Conservation (phyloP, 2,113 vertebrate species). For the Tychaedon coryphoeus region DNA sequence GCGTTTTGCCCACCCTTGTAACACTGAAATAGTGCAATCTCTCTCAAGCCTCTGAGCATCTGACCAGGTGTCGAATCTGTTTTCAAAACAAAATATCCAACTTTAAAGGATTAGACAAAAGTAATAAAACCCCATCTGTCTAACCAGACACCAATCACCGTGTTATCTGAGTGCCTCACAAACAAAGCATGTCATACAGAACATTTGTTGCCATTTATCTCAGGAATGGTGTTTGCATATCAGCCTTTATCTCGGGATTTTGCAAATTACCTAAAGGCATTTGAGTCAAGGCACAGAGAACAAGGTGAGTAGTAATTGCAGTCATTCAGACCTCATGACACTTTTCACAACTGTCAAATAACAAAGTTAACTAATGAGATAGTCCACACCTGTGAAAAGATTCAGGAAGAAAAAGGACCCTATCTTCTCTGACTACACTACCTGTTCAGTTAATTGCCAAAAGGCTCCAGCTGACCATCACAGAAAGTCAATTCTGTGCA, state of each 20-base stretch:
- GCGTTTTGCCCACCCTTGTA: neutral
- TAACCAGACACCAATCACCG: neutral
- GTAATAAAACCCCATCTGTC: neutral
- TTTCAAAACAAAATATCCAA: neutral
- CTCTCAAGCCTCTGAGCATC: neutral
- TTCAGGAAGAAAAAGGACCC: neutral
- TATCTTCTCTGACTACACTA: neutral
- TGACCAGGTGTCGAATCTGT: neutral
- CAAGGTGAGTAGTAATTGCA: neutral
- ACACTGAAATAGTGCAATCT: neutral
- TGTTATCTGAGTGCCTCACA: neutral
- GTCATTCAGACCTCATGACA: neutral
- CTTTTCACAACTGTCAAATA: neutral
- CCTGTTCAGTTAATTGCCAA: neutral
- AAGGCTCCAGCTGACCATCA: neutral
- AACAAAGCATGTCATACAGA: neutral
- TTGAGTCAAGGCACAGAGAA: neutral
- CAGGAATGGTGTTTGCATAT: neutral
- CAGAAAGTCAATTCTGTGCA: neutral
- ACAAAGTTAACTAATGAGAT: neutral
- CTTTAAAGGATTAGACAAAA: neutral
- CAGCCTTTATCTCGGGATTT: neutral
- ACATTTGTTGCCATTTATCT: slow-evolving; percentile 14
- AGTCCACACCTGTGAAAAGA: neutral
- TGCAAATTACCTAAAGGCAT: slow-evolving; percentile 18